These are phyloP conservation scores for Brachionus angularis DNA, from an alignment of 1,140 invertebrate species.

Conservation along the genomic window DNA sequence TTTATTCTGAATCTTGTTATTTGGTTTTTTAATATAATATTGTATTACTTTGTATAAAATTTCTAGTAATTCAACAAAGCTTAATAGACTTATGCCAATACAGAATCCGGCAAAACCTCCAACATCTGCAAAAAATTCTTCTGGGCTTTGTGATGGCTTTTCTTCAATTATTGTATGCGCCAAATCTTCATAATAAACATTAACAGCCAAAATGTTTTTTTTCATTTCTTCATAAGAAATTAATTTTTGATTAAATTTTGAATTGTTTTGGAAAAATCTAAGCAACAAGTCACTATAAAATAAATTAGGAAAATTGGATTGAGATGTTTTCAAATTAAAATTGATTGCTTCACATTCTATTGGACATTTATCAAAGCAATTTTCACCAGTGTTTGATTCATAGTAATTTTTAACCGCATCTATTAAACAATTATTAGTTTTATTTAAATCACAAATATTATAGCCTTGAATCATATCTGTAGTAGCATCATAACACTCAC, in stretches of 20 bases:
- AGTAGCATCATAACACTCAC: background rate
- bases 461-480: background rate
- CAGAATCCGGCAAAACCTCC: constrained; percentile 35
- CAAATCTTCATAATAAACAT: constrained; percentile 36
- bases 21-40: too few relatives aligned
- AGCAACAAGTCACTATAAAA: background rate
- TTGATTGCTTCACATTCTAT: background rate
- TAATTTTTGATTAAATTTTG: background rate
- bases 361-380: background rate
- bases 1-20: too few relatives aligned
- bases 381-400: background rate
- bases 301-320: constrained; percentile 1
- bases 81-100: constrained; percentile 28
- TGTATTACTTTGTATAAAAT: too few relatives aligned
- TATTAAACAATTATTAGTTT: background rate
- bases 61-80: constrained; percentile 10
- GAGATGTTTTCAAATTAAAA: background rate
- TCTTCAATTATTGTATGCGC: background rate
- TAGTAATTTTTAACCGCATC: background rate
- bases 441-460: background rate
- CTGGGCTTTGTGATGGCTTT: background rate
- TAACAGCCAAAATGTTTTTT: background rate
- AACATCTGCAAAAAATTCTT: constrained; percentile 10
- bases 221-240: background rate
- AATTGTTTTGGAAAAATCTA: background rate